Conservation (phyloP, 2,888 invertebrate species). For the Lasioglossum pauxillum region DNA sequence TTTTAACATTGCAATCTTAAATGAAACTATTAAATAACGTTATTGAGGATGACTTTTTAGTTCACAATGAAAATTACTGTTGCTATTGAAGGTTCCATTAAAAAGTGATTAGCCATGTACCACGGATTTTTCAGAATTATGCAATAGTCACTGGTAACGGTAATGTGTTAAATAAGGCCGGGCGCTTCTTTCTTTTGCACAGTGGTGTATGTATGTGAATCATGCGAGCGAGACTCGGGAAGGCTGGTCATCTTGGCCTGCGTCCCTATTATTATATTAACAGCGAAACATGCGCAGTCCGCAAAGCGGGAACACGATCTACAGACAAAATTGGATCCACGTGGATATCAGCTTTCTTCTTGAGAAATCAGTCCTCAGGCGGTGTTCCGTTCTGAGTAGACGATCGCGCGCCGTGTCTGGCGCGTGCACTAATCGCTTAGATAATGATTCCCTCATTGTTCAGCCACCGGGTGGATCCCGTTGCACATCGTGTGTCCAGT, state of each 20-base stretch:
- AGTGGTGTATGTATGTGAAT: neutral
- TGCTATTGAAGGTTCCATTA: too few species aligned
- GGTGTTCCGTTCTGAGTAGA: slow-evolving; percentile 37
- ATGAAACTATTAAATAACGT: too few species aligned
- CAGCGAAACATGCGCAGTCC: slow-evolving; percentile 47
- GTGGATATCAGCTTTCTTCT: slow-evolving; percentile 75
- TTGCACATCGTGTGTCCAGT: slow-evolving; percentile 23
- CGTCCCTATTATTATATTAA: slow-evolving; percentile 65
- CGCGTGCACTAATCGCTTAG: slow-evolving; percentile 62
- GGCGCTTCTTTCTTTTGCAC: neutral
- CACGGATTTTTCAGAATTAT: too few species aligned
- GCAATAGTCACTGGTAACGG: too few species aligned
- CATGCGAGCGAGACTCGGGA: slow-evolving; percentile 1
- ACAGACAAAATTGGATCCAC: slow-evolving; percentile 75
- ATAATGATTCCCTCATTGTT: slow-evolving; percentile 54
- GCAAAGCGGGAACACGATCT: slow-evolving; percentile 64
- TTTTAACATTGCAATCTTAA: too few species aligned
- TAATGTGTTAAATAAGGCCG: too few species aligned
- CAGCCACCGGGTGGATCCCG: slow-evolving; percentile 12
- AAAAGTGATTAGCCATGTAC: too few species aligned
- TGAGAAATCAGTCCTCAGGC: slow-evolving; percentile 64
- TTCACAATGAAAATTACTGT: too few species aligned
- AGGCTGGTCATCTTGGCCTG: slow-evolving; percentile 31
- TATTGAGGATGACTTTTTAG: too few species aligned
- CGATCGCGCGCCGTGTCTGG: slow-evolving; percentile 40